A percentile compares a stretch with the other conserved stretches of the same genome.
phyloP scores from a whole-genome alignment of 2,888 invertebrate species.

The Mamestra brassicae region DNA sequence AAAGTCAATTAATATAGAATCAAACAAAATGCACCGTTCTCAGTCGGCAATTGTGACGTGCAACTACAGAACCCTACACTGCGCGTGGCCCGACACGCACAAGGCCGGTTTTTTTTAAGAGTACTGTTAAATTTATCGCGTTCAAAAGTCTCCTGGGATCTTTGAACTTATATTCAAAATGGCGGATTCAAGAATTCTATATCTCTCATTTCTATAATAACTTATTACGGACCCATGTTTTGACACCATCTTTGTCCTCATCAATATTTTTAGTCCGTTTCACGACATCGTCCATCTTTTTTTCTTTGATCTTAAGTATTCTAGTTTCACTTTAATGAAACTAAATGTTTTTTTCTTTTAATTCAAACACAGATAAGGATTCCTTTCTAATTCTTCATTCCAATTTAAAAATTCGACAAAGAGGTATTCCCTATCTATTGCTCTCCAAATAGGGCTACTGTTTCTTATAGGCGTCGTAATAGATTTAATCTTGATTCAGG shows the following conservation, averaged over 20 bases:
- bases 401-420: not conserved
- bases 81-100: too few relatives aligned
- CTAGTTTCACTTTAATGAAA: not conserved
- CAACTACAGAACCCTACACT: too few relatives aligned
- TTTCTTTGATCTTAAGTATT: not conserved
- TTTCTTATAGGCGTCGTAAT: not conserved
- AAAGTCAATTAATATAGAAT: too few relatives aligned
- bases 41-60: too few relatives aligned
- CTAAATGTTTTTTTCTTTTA: not conserved
- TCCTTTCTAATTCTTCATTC: not conserved
- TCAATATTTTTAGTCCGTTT: too few relatives aligned
- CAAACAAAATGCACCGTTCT: too few relatives aligned
- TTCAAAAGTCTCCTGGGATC: not conserved
- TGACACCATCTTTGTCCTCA: too few relatives aligned
- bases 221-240: not conserved
- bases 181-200: not conserved
- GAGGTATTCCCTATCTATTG: not conserved
- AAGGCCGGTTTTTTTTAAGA: not conserved
- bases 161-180: not conserved
- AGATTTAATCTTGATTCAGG: slow-evolving; percentile 36
- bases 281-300: not conserved
- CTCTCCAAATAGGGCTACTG: slow-evolving; percentile 1
- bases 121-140: not conserved
- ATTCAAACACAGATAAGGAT: not conserved
- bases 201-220: not conserved